Percentiles rank a stretch among this genome's conserved stretches.
These are phyloP conservation scores for Chaunax sp. DNA, from an alignment of 2,797 vertebrate species.

Conservation along the genomic window DNA sequence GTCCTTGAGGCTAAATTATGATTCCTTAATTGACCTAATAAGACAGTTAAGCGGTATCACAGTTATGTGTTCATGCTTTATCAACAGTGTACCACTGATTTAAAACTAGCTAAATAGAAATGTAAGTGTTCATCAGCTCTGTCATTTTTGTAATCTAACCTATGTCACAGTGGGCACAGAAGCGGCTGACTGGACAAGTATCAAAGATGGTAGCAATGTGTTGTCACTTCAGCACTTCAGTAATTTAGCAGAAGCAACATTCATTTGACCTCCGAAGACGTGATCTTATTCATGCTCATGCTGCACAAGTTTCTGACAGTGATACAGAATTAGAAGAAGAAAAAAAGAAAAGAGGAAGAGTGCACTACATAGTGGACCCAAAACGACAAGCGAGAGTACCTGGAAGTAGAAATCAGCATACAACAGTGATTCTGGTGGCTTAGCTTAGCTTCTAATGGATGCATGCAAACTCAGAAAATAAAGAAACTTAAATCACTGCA, in stretches of 20 bases:
- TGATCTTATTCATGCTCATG: constrained; percentile 18
- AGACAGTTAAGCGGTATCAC: constrained; percentile 1
- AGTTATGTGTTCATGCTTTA: neutral
- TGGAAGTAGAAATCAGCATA: constrained; percentile 10
- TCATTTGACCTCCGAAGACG: constrained; percentile 20
- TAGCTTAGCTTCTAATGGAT: constrained; percentile 8
- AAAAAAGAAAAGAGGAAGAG: neutral
- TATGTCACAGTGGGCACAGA: constrained; percentile 25
- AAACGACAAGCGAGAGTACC: neutral
- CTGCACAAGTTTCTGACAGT: constrained; percentile 11
- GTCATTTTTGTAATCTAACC: neutral
- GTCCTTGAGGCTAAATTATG: constrained; percentile 7
- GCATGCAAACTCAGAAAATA: constrained; percentile 19
- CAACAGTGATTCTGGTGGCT: constrained; percentile 11
- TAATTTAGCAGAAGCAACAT: constrained; percentile 25
- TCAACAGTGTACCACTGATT: neutral
- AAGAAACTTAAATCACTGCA: constrained; percentile 22
- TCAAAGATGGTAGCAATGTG: neutral
- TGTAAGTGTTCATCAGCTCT: neutral
- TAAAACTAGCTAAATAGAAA: neutral
- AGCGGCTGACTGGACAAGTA: constrained; percentile 29
- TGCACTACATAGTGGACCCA: neutral
- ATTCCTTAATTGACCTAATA: constrained; percentile 19
- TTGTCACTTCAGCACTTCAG: constrained; percentile 5
- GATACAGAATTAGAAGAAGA: neutral